These are phyloP conservation scores for Capitulum mitella DNA, from an alignment of 2,888 invertebrate genomes.

Conservation along the genomic window DNA sequence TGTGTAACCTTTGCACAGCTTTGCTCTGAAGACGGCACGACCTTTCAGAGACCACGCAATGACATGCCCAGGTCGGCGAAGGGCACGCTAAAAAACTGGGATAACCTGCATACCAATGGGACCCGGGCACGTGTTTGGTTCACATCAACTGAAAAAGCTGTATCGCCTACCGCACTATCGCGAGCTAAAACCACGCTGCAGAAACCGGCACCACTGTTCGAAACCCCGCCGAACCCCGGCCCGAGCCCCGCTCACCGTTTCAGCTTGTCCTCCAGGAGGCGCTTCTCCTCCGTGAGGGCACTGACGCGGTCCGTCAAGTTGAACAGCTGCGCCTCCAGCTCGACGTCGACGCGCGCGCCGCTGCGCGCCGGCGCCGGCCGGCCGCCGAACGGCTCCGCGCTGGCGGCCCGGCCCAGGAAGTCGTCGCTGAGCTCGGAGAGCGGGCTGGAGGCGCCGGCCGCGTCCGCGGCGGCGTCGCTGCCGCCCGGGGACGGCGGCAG, in stretches of 20 bases:
- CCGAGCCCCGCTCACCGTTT: not conserved
- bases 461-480: not conserved
- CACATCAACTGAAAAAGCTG: no score
- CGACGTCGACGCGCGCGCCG: not conserved
- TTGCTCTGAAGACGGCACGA: no score
- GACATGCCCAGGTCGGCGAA: no score
- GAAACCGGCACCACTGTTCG: no score
- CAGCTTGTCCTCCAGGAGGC: not conserved
- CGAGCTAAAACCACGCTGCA: no score
- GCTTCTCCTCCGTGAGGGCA: not conserved
- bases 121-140: no score
- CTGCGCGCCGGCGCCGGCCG: slow-evolving; percentile 17
- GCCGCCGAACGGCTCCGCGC: not conserved
- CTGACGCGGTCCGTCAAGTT: not conserved
- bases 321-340: not conserved
- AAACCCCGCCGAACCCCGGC: no score
- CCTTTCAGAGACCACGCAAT: no score
- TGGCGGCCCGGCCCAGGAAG: not conserved
- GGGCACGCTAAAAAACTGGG: no score
- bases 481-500: not conserved
- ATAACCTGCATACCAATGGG: no score
- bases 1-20: no score
- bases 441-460: not conserved
- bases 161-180: no score
- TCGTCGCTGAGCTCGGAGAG: slow-evolving; percentile 31